Evolutionary conservation across 2,888 invertebrate genomes (phyloP).

Genomic region (Oligia fasciuncula): DNA sequence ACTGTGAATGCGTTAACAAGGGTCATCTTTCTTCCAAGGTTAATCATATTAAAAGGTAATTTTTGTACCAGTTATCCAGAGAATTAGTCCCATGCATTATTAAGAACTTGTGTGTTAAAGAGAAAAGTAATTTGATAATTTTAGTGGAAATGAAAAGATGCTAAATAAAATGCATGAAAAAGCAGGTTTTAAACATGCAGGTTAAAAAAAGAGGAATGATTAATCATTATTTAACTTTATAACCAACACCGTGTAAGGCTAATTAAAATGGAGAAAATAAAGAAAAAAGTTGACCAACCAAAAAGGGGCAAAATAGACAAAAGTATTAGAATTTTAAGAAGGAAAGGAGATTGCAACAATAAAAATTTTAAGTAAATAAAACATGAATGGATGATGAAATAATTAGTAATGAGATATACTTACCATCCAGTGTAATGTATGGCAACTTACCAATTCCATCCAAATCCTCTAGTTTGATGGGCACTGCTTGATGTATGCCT

Average conservation of each 20-base stretch:
- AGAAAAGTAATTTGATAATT: neutral
- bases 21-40: neutral
- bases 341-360: neutral
- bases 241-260: neutral
- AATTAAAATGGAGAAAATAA: neutral
- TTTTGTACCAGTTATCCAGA: neutral
- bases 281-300: neutral
- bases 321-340: neutral
- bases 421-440: slow-evolving; percentile 44
- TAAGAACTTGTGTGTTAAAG: neutral
- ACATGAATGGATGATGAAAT: slow-evolving; percentile 18
- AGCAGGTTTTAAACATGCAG: neutral
- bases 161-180: slow-evolving; percentile 13
- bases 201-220: neutral
- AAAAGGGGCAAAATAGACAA: neutral
- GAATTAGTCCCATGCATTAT: slow-evolving; percentile 25
- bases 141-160: neutral
- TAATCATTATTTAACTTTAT: neutral
- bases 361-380: neutral
- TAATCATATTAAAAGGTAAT: neutral
- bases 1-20: neutral
- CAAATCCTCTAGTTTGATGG: slow-evolving; percentile 87
- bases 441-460: slow-evolving; percentile 85
- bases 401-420: slow-evolving; percentile 38
- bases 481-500: slow-evolving; percentile 78